Conservation (phyloP, 2,888 invertebrate genomes). For the Drosophila parthenogenetica region DNA sequence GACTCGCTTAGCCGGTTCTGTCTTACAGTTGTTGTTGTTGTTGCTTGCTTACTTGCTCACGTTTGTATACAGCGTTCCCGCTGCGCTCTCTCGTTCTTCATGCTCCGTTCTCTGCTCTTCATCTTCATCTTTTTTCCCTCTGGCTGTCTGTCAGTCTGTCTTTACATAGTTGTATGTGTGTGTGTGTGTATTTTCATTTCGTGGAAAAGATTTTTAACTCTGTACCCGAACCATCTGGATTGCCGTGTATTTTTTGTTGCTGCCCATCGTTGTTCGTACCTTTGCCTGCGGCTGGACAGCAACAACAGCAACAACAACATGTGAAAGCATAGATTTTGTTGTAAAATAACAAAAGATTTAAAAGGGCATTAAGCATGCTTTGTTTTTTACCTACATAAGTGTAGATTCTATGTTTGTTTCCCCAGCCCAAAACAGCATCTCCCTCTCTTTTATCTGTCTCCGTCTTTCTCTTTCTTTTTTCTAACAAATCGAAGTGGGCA, state of each 20-base stretch:
- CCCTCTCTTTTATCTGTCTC: background rate
- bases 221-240: conserved; percentile 78
- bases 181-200: conserved; percentile 76
- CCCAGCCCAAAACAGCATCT: conserved; percentile 6
- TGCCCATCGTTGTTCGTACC: conserved; percentile 47
- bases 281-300: conserved; percentile 57
- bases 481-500: conserved; percentile 32
- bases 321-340: conserved; percentile 70
- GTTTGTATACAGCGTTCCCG: conserved; percentile 51
- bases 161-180: conserved; percentile 3
- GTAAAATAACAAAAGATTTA: conserved; percentile 81
- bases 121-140: conserved; percentile 50
- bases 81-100: conserved; percentile 9
- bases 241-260: conserved; percentile 48
- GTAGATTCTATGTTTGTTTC: conserved; percentile 49
- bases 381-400: conserved; percentile 63
- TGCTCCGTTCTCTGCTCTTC: conserved; percentile 14
- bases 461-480: background rate
- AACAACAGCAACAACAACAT: conserved; percentile 40
- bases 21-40: conserved; percentile 45
- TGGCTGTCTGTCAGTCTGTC: conserved; percentile 38
- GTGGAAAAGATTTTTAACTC: conserved; percentile 80
- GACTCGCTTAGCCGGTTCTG: conserved; percentile 82
- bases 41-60: conserved; percentile 58
- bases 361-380: conserved; percentile 78